These are phyloP conservation scores for Trichopoda pennipes DNA, from an alignment of 2,888 invertebrate genomes.

Conservation along the genomic window DNA sequence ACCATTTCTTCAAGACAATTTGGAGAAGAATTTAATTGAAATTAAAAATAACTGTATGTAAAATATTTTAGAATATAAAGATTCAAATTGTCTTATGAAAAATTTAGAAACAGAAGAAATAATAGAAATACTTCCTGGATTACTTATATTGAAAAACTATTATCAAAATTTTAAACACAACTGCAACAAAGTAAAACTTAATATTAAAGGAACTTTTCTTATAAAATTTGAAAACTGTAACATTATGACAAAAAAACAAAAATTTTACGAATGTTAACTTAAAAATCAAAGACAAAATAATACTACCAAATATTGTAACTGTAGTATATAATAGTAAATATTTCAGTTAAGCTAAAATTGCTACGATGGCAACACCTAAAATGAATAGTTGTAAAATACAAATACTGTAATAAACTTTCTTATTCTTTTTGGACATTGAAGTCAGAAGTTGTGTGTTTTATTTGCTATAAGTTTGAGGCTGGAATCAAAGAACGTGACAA, in stretches of 20 bases:
- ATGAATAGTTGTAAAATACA: too few species aligned
- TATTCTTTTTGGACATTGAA: too few species aligned
- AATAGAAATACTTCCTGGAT: conserved; percentile 35
- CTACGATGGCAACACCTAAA: too few species aligned
- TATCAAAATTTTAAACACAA: conserved; percentile 34
- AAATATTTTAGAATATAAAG: conserved; percentile 6
- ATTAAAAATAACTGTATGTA: neutral
- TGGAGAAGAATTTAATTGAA: neutral
- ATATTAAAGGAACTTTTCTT: conserved; percentile 41
- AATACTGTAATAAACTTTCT: too few species aligned
- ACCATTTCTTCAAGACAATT: conserved; percentile 2
- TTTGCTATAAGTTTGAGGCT: too few species aligned
- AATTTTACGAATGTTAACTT: conserved; percentile 49
- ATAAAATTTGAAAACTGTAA: too few species aligned
- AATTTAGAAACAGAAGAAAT: neutral
- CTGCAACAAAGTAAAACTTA: conserved; percentile 49
- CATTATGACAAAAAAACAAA: conserved; percentile 11
- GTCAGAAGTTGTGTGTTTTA: too few species aligned
- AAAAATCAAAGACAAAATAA: conserved; percentile 44
- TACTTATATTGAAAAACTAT: conserved; percentile 55
- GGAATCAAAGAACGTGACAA: too few species aligned
- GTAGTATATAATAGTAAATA: too few species aligned
- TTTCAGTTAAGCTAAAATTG: too few species aligned
- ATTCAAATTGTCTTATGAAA: neutral
- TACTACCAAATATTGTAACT: conserved; percentile 56